phyloP scores from a whole-genome alignment of 1,140 invertebrate genomes.

The Drosophila willistoni region DNA sequence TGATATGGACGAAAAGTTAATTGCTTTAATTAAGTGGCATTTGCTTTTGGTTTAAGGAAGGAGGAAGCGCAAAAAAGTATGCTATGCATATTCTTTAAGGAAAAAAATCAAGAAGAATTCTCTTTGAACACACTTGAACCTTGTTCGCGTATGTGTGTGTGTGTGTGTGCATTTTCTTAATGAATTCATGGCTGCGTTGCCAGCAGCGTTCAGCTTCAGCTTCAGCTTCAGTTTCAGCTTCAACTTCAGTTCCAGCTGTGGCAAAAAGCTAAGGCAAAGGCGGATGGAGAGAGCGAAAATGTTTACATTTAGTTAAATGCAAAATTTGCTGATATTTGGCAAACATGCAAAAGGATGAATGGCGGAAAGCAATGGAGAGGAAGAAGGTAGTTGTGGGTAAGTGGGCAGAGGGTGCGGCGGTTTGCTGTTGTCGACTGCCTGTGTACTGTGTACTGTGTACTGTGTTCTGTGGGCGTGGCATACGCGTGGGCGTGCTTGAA shows the following conservation, averaged over 20 bases:
- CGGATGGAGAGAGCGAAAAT: slow-evolving; percentile 37
- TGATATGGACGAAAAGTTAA: not conserved
- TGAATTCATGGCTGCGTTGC: slow-evolving; percentile 41
- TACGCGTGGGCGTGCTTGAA: slow-evolving; percentile 40
- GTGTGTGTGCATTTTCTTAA: slow-evolving; percentile 34
- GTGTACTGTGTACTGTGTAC: slow-evolving; percentile 2
- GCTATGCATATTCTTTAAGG: not conserved
- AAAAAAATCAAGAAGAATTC: not conserved
- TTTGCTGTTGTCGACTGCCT: not conserved
- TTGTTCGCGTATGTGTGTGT: not conserved
- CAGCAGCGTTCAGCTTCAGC: slow-evolving; percentile 1
- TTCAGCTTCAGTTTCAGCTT: not conserved
- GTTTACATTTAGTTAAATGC: slow-evolving; percentile 55
- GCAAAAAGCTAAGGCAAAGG: not conserved
- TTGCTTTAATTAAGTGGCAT: not conserved
- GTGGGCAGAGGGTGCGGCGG: too few relatives aligned
- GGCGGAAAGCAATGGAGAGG: not conserved
- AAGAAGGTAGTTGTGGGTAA: too few relatives aligned
- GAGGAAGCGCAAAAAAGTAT: too few relatives aligned
- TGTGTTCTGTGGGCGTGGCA: slow-evolving; percentile 19
- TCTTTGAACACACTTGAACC: not conserved
- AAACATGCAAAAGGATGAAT: slow-evolving; percentile 34
- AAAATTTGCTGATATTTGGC: slow-evolving; percentile 32
- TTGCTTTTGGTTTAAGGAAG: too few relatives aligned
- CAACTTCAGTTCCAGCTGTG: slow-evolving; percentile 5